A percentile compares a stretch with the other conserved stretches of the same genome.
These are phyloP conservation scores for Eristalis pertinax DNA, from an alignment of 2,888 invertebrate genomes.

Conservation along the genomic window DNA sequence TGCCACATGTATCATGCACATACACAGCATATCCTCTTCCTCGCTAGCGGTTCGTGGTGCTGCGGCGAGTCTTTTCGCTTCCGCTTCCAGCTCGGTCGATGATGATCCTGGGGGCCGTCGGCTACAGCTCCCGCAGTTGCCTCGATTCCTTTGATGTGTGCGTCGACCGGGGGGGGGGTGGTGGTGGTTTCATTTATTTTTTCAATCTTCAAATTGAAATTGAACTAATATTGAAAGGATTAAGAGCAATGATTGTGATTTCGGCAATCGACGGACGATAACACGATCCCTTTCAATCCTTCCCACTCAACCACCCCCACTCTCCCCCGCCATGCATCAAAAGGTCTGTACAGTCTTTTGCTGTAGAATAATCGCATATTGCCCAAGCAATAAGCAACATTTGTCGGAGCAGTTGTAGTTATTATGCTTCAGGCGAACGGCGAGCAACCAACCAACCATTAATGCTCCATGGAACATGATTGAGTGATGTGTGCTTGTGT, in stretches of 20 bases:
- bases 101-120: too few relatives aligned
- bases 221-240: conserved; percentile 71
- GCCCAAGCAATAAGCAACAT: conserved; percentile 44
- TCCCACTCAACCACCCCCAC: neutral
- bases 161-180: neutral
- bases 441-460: neutral
- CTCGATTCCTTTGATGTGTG: conserved; percentile 23
- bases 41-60: neutral
- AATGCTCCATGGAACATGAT: conserved; percentile 3
- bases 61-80: neutral
- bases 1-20: conserved; percentile 20
- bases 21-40: neutral
- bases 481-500: neutral
- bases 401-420: conserved; percentile 34
- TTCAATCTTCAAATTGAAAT: conserved; percentile 66
- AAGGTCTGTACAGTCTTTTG: neutral
- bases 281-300: conserved; percentile 8
- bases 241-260: conserved; percentile 67
- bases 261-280: conserved; percentile 48
- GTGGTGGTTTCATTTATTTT: conserved; percentile 56
- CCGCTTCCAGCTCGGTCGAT: too few relatives aligned
- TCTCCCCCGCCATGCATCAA: neutral
- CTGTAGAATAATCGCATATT: conserved; percentile 50
- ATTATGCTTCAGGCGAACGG: conserved; percentile 17
- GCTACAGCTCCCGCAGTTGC: neutral